Base-by-base conservation (phyloP, 2,113 vertebrate genomes). In the Riparia riparia region DNA sequence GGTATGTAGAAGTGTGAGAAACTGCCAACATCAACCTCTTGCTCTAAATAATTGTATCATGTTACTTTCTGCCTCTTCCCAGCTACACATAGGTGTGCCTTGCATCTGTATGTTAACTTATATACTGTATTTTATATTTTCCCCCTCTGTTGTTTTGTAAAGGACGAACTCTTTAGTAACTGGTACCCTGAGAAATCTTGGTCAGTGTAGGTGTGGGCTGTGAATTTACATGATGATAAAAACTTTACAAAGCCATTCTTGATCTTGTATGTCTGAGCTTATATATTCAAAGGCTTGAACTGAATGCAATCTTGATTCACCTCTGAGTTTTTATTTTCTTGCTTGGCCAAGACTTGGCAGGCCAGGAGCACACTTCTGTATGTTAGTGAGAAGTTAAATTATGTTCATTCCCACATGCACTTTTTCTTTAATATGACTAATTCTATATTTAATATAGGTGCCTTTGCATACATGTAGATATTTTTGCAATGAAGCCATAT, bases 1-100 rank as follows among this genome's bases (percentile, higher is more conserved):
- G 99, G 99, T 99, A 99, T 5, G 97, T 98, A 84, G 29, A 95
- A 79, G 57, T 47, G 25, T 57, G 70, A 95, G 77, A 77, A 81
- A 70, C 51, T 56, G 26, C 57, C 86, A 39, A 56, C 20, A 37
- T 63, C 50, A 49, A 17, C 8, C 1, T 3, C 39, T 63, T 81
- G 29, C 15, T 60, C 32, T 74, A n/a, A 44, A 3, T 69, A 45
- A 84, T 39, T 65, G 11, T 26, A 29, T 50, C 32, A 24, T 44
- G 19, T 66, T 89, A 29, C 81, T 63, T 91, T 80, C 49, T 69
- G n/a, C 76, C 41, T 86, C 83, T 78, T 86, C 21, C 29, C 44
- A 71, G 20, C 26, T 68, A 41, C 0, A 0, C 15, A 26, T 74
- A 9, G 56, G 7, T 56, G 29, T 80, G 34, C 22, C 74, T 93